These are phyloP conservation scores for Malurus elegans DNA, from an alignment of 2,113 vertebrate species.

Conservation along the genomic window DNA sequence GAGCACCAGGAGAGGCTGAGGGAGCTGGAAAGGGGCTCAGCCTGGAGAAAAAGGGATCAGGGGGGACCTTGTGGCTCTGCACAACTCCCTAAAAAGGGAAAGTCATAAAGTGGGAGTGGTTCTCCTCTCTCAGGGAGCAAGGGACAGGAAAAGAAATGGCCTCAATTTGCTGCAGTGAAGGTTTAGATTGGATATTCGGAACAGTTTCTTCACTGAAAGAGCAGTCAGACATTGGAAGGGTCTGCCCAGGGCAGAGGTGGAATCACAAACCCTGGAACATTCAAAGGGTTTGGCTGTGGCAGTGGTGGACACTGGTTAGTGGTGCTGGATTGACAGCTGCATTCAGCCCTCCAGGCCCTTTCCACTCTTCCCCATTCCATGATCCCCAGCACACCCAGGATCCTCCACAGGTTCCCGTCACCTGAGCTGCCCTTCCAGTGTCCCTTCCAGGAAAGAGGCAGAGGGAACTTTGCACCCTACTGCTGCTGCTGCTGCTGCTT, in stretches of 20 bases:
- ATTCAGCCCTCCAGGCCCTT: accelerated
- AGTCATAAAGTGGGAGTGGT: neutral
- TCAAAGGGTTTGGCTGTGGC: neutral
- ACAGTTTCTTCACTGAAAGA: too few relatives aligned
- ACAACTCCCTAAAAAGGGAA: neutral
- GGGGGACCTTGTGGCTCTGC: neutral
- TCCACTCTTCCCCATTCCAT: neutral
- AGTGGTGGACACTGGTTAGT: accelerated
- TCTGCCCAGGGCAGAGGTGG: neutral
- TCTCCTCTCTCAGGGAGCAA: neutral
- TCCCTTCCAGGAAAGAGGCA: neutral
- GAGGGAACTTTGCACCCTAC: neutral
- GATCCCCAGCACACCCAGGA: neutral
- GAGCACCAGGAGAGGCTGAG: neutral
- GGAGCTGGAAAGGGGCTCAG: neutral
- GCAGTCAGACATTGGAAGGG: neutral
- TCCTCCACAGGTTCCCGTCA: neutral
- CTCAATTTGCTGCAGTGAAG: neutral
- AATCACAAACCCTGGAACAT: too few relatives aligned
- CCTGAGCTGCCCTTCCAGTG: neutral
- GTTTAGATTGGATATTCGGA: too few relatives aligned
- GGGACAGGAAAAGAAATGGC: neutral
- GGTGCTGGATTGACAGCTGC: neutral
- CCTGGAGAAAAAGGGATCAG: neutral
- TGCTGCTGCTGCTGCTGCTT: neutral